Evolutionary conservation across 2,888 invertebrate species (phyloP), one percentile per base, ranked within the genome.

Genomic region (Drosophila lutescens): DNA sequence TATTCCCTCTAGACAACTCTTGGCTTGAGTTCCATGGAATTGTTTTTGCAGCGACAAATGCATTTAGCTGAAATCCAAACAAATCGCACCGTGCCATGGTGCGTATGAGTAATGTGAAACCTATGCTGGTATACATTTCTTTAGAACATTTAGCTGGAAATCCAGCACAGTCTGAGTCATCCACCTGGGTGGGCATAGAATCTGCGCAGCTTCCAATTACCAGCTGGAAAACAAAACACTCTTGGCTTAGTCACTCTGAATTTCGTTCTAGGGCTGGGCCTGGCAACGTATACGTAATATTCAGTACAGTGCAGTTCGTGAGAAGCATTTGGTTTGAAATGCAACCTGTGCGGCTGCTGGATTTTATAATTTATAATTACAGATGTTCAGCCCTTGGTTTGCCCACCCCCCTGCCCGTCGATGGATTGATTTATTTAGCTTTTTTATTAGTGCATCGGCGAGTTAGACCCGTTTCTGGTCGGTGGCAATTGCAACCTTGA

Each of bases 121-220:
- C 40, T 40, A 55, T 53, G 54, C 51, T 26, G 72, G 72, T 79
- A 67, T 67, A 74, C 26, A 72, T 77, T 88, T 88, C 79, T 65
- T 72, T 65, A 59, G 49, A 44, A 57, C 58, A 23, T 44, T 76
- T 76, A 50, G 30, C 46, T 69, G 61, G 75, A 86, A 83, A 8
- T 67, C 54, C 63, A 77, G 47, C 47, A 17, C 32, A 3, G 8
- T 9, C 57, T 83, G 86, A 83, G 63, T 83, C 83, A 83, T 55
- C 13, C 43, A 41, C 44, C 55, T 53, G 44, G 63, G 53, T 60
- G 75, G 72, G 47, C 50, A 17, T 50, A 51, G 59, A 62, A 75
- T 68, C 71, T 74, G 80, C 80, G 83, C 83, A 83, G 88, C 86
- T 79, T 88, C 83, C 83, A 88, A 83, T 83, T 83, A 82, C 81